A percentile compares a stretch with the other conserved stretches of the same genome.
phyloP scores from a whole-genome alignment of 2,797 vertebrate genomes.

The Dromococcyx pavoninus region DNA sequence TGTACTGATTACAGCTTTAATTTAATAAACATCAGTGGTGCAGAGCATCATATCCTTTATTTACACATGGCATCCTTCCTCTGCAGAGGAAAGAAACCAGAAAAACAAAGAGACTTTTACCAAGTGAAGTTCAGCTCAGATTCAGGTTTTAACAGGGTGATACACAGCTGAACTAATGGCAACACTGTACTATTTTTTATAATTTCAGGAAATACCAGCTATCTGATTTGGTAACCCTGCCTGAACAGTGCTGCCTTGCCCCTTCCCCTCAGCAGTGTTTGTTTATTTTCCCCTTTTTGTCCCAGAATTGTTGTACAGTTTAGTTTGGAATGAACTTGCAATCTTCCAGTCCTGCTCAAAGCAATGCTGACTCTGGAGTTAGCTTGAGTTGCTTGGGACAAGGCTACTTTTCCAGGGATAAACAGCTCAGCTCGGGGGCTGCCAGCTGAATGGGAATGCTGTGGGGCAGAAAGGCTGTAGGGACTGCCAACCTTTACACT shows the following conservation, averaged over 20 bases:
- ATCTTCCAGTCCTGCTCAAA: background rate
- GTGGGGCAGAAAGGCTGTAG: background rate
- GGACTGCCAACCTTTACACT: background rate
- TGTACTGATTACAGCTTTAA: conserved; percentile 52
- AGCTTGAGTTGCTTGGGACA: background rate
- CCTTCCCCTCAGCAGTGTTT: background rate
- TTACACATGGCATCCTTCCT: conserved; percentile 23
- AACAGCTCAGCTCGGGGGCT: background rate
- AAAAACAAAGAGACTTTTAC: background rate
- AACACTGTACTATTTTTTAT: rapidly evolving
- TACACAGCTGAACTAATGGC: background rate
- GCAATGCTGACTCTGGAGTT: background rate
- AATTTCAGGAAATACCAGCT: background rate
- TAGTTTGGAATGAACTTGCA: background rate
- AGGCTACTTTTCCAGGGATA: background rate
- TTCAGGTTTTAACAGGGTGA: background rate
- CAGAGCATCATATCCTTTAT: conserved; percentile 24
- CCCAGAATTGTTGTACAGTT: background rate
- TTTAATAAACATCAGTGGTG: conserved; percentile 35
- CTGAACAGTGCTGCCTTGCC: background rate
- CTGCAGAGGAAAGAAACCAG: background rate
- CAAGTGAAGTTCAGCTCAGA: background rate
- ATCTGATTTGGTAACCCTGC: background rate
- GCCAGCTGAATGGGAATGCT: background rate
- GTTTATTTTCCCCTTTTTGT: background rate